These are phyloP conservation scores for Nycticebus coucang DNA, from an alignment of 2,113 vertebrate species.

Conservation along the genomic window DNA sequence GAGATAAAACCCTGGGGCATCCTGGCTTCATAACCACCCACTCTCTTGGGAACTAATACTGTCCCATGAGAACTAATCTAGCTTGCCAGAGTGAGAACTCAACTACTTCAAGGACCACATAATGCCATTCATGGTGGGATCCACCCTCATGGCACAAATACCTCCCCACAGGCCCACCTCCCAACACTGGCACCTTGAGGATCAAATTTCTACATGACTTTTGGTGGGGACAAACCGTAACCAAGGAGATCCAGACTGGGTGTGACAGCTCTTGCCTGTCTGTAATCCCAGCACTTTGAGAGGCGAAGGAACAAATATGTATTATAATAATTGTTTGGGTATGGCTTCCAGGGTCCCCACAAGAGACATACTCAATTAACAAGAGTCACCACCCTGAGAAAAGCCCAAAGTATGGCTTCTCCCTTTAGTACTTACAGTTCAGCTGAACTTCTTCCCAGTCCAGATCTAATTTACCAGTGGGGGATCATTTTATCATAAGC, in stretches of 20 bases:
- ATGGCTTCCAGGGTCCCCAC: background rate
- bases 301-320: background rate
- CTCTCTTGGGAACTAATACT: background rate
- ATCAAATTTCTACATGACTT: background rate
- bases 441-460: background rate
- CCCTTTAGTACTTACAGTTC: background rate
- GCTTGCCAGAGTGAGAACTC: background rate
- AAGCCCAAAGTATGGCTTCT: background rate
- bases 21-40: background rate
- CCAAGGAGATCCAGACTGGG: background rate
- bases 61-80: background rate
- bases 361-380: background rate
- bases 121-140: background rate
- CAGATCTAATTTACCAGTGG: background rate
- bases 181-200: background rate
- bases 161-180: background rate
- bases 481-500: background rate
- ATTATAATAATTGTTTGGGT: background rate
- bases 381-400: background rate
- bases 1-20: background rate
- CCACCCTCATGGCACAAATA: background rate
- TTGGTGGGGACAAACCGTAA: background rate
- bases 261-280: no score
- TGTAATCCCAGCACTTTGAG: no score
- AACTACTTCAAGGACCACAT: background rate